Evolutionary conservation across 2,797 vertebrate genomes (phyloP).

Genomic region (Thaleichthys pacificus): DNA sequence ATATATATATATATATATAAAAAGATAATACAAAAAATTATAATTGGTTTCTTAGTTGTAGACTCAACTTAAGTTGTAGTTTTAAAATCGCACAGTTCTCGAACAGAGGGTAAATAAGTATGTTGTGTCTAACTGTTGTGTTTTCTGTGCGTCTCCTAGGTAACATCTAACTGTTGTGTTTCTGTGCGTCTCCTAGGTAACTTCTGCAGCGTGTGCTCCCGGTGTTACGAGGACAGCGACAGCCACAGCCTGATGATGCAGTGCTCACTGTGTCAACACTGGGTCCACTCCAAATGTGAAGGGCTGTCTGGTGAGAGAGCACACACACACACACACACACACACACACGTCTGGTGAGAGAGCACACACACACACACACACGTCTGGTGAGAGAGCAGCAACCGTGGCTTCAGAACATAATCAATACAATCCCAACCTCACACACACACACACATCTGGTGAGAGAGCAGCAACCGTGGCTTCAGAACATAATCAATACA

Average conservation of each 20-base stretch:
- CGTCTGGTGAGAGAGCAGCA: slow-evolving; percentile 63
- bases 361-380: too few relatives aligned
- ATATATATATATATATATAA: not conserved
- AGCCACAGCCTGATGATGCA: slow-evolving; percentile 83
- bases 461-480: slow-evolving; percentile 26
- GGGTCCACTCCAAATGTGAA: slow-evolving; percentile 89
- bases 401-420: too few relatives aligned
- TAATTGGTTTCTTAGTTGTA: not conserved
- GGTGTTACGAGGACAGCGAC: slow-evolving; percentile 82
- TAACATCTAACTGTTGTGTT: not conserved
- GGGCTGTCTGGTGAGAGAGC: slow-evolving; percentile 75
- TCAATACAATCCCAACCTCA: too few relatives aligned
- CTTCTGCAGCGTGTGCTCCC: slow-evolving; percentile 86
- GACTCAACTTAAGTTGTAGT: too few relatives aligned
- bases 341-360: too few relatives aligned
- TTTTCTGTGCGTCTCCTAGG: not conserved
- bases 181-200: slow-evolving; percentile 70
- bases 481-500: too few relatives aligned
- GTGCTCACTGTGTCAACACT: slow-evolving; percentile 83
- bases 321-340: too few relatives aligned
- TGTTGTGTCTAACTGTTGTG: not conserved
- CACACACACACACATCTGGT: too few relatives aligned
- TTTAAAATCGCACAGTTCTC: too few relatives aligned
- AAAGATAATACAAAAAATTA: too few relatives aligned
- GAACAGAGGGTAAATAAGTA: not conserved